Conservation (phyloP, 2,888 invertebrate species). For the Aleiodes testaceus region DNA sequence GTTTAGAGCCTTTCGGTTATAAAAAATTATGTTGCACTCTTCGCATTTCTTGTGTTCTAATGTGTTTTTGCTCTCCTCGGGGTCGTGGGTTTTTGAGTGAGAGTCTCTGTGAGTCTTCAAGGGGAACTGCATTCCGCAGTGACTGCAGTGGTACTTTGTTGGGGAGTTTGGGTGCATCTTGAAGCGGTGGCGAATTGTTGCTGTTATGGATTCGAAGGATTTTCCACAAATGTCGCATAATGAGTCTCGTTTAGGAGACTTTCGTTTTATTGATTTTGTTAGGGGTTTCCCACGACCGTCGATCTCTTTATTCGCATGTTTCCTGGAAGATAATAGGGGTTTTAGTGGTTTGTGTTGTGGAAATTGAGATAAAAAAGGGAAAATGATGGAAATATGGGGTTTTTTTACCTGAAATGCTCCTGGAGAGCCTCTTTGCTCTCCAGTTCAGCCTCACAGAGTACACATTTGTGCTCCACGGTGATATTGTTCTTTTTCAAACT, state of each 20-base stretch:
- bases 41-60: constrained; percentile 73
- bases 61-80: constrained; percentile 57
- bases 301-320: constrained; percentile 79
- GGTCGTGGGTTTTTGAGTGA: constrained; percentile 75
- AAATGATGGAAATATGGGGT: no score
- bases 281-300: constrained; percentile 71
- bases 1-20: constrained; percentile 75
- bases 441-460: constrained; percentile 77
- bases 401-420: constrained; percentile 79
- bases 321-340: constrained; percentile 68
- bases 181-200: constrained; percentile 81
- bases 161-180: constrained; percentile 79
- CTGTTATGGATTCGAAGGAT: constrained; percentile 76
- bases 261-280: constrained; percentile 25
- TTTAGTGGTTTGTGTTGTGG: no score
- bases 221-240: constrained; percentile 79
- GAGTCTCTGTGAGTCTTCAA: constrained; percentile 79
- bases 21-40: constrained; percentile 77
- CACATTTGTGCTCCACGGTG: constrained; percentile 71
- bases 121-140: constrained; percentile 82
- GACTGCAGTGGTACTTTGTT: constrained; percentile 79
- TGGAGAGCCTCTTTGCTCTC: constrained; percentile 77
- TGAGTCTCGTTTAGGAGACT: constrained; percentile 52
- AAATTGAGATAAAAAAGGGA: no score
- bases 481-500: constrained; percentile 15